These are phyloP conservation scores for Lipotes vexillifer DNA, from an alignment of 2,113 vertebrate species.

Conservation along the genomic window DNA sequence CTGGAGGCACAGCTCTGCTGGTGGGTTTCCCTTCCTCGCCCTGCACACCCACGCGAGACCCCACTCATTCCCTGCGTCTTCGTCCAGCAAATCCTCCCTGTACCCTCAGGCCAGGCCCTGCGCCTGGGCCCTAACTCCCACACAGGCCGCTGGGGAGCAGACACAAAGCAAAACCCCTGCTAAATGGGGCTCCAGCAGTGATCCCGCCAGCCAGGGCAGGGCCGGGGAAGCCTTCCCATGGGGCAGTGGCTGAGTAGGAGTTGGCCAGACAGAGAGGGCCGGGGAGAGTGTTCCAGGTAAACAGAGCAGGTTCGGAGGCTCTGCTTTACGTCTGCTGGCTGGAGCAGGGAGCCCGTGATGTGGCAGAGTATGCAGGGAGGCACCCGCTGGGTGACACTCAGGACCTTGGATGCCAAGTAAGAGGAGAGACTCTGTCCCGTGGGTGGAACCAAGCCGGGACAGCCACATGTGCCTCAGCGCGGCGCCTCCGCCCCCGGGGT, in stretches of 20 bases:
- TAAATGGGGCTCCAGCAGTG: background rate
- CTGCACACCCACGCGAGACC: background rate
- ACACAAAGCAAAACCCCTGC: background rate
- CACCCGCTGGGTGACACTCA: background rate
- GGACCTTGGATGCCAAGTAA: background rate
- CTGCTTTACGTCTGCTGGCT: background rate
- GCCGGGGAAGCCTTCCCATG: background rate
- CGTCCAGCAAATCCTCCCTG: background rate
- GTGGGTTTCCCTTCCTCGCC: background rate
- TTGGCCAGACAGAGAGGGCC: background rate
- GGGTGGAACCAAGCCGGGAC: background rate
- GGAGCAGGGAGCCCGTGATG: background rate
- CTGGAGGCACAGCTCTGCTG: background rate
- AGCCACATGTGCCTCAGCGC: too few relatives aligned
- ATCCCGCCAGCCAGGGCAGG: background rate
- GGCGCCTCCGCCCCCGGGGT: fast-evolving
- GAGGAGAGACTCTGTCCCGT: background rate
- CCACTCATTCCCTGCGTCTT: background rate
- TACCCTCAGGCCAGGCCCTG: background rate
- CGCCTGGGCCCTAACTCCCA: background rate
- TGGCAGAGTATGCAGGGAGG: background rate
- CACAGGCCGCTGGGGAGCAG: background rate
- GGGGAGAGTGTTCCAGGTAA: background rate
- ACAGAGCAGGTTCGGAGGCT: background rate
- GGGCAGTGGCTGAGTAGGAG: background rate